Percentiles rank a stretch among this genome's conserved stretches.
Conservation (phyloP, 2,888 invertebrate genomes). For the Operophtera brumata region DNA sequence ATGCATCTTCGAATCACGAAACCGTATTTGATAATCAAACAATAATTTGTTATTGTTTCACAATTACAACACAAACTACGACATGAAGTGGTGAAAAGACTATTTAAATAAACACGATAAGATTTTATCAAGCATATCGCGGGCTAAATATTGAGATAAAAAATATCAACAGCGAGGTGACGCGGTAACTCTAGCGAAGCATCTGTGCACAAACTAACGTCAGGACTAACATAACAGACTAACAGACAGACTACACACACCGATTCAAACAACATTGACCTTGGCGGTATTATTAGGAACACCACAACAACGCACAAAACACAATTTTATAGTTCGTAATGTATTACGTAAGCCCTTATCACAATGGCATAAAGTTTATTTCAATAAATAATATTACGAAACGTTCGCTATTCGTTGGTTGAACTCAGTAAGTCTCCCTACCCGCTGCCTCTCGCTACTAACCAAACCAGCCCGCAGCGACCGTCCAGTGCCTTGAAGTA, state of each 20-base stretch:
- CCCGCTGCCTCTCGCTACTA: neutral
- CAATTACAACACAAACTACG: neutral
- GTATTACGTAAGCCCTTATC: conserved; percentile 2
- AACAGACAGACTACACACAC: neutral
- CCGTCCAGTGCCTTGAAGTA: neutral
- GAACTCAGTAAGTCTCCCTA: neutral
- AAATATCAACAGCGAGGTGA: neutral
- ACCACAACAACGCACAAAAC: neutral
- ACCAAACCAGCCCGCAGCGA: neutral
- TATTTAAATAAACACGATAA: conserved; percentile 1
- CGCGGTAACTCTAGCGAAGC: neutral
- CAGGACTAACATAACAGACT: no score
- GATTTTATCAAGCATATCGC: neutral
- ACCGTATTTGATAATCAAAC: neutral
- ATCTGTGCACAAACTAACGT: neutral
- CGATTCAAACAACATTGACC: conserved; percentile 8
- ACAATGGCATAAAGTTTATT: conserved; percentile 6
- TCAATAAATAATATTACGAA: neutral
- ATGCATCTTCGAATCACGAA: conserved; percentile 6
- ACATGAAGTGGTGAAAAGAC: neutral
- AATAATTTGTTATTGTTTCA: neutral
- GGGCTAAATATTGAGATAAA: neutral
- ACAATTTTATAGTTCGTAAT: neutral
- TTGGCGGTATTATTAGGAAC: conserved; percentile 12
- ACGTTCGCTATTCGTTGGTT: neutral